Conservation (phyloP, 2,797 vertebrate species). For the Micrastur ruficollis region DNA sequence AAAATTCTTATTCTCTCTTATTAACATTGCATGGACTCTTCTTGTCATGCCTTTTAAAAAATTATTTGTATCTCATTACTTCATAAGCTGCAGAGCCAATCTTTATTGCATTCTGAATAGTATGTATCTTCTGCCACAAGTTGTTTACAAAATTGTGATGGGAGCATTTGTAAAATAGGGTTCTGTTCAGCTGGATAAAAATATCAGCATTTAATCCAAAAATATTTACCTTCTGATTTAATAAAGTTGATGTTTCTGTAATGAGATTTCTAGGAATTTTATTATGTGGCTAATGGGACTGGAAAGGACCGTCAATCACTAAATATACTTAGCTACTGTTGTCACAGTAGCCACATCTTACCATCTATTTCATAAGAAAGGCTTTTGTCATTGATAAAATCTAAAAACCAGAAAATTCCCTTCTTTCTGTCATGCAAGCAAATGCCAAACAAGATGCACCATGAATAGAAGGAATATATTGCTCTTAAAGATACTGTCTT, state of each 20-base stretch:
- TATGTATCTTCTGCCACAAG: background rate
- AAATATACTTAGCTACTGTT: background rate
- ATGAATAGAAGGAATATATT: background rate
- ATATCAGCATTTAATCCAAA: background rate
- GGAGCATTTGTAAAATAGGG: background rate
- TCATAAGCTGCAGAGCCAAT: background rate
- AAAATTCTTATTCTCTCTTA: background rate
- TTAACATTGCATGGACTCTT: background rate
- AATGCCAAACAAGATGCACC: background rate
- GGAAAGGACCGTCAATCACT: background rate
- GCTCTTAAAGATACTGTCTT: background rate
- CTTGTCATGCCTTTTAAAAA: background rate
- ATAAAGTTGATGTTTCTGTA: background rate
- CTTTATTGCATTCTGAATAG: background rate
- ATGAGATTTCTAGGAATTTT: background rate
- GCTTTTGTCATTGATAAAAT: background rate
- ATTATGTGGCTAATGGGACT: background rate
- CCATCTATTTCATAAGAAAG: background rate
- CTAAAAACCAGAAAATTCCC: background rate
- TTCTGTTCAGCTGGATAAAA: background rate
- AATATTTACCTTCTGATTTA: background rate
- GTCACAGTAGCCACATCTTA: background rate
- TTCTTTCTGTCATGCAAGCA: background rate
- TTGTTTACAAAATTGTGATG: background rate
- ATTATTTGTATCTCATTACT: background rate